Evolutionary conservation across 2,888 invertebrate species (phyloP).

Genomic region (Pyrocoelia pectoralis): DNA sequence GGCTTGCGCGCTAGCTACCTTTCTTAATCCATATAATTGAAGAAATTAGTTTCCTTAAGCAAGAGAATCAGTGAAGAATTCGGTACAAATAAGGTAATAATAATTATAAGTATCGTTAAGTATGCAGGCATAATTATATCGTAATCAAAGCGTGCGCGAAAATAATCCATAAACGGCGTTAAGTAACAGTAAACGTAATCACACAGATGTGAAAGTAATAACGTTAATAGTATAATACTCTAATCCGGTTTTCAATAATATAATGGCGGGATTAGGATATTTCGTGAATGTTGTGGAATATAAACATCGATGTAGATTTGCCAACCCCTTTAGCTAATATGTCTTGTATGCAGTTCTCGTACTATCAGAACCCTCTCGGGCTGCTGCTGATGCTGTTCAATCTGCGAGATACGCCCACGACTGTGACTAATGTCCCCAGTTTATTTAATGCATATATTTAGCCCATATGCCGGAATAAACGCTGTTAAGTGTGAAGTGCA

Average conservation of each 20-base stretch:
- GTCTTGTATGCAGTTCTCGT: constrained; percentile 44
- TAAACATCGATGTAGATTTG: constrained; percentile 39
- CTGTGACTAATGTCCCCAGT: constrained; percentile 54
- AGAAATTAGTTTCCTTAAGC: no score
- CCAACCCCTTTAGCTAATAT: constrained; percentile 49
- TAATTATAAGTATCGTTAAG: no score
- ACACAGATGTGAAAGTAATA: constrained; percentile 14
- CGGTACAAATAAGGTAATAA: no score
- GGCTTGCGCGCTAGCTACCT: no score
- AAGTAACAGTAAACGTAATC: neutral
- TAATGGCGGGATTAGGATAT: constrained; percentile 23
- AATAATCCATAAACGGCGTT: neutral
- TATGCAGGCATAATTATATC: no score
- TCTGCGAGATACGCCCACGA: constrained; percentile 53
- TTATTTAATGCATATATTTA: constrained; percentile 59
- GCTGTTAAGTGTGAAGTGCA: constrained; percentile 56
- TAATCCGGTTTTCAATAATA: constrained; percentile 28
- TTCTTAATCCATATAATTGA: no score
- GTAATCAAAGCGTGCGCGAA: no score
- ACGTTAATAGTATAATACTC: constrained; percentile 14
- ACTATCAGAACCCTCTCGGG: constrained; percentile 37
- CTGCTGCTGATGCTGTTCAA: constrained; percentile 31
- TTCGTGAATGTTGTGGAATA: constrained; percentile 33
- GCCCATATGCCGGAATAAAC: constrained; percentile 58
- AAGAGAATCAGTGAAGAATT: no score